Percentiles rank a stretch among this genome's conserved stretches.
Conservation (phyloP, 2,797 vertebrate genomes). For the Alcedo quadribrachys region DNA sequence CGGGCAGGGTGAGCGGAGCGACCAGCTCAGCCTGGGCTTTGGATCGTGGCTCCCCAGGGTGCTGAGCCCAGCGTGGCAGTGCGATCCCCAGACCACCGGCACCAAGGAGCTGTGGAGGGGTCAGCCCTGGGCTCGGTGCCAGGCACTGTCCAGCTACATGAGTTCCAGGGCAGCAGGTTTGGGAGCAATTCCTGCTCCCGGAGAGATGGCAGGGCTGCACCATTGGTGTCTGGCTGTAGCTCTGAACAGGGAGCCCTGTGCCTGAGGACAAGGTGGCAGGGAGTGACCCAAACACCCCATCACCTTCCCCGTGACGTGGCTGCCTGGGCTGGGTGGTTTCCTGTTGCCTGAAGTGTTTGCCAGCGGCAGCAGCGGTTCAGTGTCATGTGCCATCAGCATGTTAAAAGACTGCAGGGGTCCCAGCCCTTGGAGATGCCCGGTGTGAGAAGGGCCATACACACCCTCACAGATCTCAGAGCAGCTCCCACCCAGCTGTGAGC, state of each 20-base stretch:
- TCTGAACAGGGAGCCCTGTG: not conserved
- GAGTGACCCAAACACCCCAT: not conserved
- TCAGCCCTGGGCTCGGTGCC: not conserved
- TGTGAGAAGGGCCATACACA: not conserved
- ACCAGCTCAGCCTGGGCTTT: not conserved
- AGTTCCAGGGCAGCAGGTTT: not conserved
- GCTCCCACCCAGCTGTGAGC: not conserved
- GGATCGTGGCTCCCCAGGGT: accelerated
- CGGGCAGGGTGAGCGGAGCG: not conserved
- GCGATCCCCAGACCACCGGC: accelerated
- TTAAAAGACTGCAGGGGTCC: not conserved
- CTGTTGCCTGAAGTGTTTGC: not conserved
- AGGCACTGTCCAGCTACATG: accelerated
- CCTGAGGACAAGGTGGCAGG: not conserved
- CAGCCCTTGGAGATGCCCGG: not conserved
- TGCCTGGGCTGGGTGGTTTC: not conserved
- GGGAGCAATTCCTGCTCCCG: accelerated
- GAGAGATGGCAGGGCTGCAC: not conserved
- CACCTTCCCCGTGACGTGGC: not conserved
- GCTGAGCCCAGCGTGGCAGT: accelerated
- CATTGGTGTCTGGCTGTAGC: too few relatives aligned
- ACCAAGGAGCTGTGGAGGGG: not conserved
- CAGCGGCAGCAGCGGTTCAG: not conserved
- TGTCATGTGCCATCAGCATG: not conserved
- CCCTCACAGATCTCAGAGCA: not conserved